Evolutionary conservation across 2,797 vertebrate species (phyloP).

Genomic region (Valencia hispanica): DNA sequence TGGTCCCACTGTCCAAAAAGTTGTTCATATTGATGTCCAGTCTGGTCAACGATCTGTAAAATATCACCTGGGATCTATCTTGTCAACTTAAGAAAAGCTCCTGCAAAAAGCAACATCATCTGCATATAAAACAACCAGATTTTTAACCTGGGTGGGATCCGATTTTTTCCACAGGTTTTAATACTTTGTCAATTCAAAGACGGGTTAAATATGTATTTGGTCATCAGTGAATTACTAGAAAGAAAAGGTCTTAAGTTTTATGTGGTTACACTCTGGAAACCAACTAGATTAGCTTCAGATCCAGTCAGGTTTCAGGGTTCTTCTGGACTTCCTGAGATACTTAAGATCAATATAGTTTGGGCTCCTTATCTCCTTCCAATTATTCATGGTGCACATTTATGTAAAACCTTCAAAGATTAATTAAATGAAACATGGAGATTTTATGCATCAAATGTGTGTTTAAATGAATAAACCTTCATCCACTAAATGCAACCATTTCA

Average conservation of each 20-base stretch:
- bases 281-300: neutral
- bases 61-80: slow-evolving; percentile 11
- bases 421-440: neutral
- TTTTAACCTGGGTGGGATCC: slow-evolving; percentile 1
- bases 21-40: neutral
- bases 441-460: neutral
- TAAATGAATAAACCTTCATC: neutral
- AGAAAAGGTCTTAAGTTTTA: neutral
- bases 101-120: slow-evolving; percentile 49
- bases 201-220: neutral
- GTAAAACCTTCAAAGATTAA: neutral
- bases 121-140: slow-evolving; percentile 37
- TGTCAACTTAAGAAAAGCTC: neutral
- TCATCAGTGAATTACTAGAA: neutral
- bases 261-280: neutral
- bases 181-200: neutral
- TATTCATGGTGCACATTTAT: neutral
- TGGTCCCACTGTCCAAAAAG: neutral
- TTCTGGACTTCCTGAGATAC: neutral
- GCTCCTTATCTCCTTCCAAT: neutral
- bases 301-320: neutral
- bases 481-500: neutral
- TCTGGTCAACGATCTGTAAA: neutral
- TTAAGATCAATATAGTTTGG: neutral
- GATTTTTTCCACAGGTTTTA: neutral